These are phyloP conservation scores for Harpagoxenus sublaevis DNA, from an alignment of 2,888 invertebrate species.

Conservation along the genomic window DNA sequence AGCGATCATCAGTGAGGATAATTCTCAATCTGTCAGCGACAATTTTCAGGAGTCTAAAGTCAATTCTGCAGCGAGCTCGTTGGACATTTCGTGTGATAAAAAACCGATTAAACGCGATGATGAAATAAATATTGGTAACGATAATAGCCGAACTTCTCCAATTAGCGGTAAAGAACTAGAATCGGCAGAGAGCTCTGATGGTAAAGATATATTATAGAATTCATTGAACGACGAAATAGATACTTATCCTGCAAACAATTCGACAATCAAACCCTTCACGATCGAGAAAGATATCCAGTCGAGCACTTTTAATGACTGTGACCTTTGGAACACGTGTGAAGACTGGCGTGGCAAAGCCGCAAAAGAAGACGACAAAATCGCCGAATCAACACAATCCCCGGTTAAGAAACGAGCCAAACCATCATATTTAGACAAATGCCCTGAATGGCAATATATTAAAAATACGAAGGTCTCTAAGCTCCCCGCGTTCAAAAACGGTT, in stretches of 20 bases:
- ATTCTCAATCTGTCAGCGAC: background rate
- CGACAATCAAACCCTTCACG: background rate
- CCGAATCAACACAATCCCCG: background rate
- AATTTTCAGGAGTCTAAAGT: background rate
- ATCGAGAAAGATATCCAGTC: background rate
- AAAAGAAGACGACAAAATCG: conserved; percentile 12
- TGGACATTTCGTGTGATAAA: background rate
- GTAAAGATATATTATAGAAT: conserved; percentile 21
- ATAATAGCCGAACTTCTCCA: background rate
- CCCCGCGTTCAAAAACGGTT: conserved; percentile 56
- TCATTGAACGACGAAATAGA: background rate
- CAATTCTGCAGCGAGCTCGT: no score
- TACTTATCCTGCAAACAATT: background rate
- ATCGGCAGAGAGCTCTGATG: background rate
- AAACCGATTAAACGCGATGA: background rate
- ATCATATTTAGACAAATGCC: conserved; percentile 57
- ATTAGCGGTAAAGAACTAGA: background rate
- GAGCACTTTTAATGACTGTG: conserved; percentile 11
- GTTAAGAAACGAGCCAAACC: conserved; percentile 51
- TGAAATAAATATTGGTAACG: background rate
- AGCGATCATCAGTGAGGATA: background rate
- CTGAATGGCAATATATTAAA: conserved; percentile 61
- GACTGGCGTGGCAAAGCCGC: conserved; percentile 56
- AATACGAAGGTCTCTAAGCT: conserved; percentile 41
- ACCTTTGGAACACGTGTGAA: conserved; percentile 53